phyloP scores from a whole-genome alignment of 2,888 invertebrate genomes.

The Eupsilia transversa region DNA sequence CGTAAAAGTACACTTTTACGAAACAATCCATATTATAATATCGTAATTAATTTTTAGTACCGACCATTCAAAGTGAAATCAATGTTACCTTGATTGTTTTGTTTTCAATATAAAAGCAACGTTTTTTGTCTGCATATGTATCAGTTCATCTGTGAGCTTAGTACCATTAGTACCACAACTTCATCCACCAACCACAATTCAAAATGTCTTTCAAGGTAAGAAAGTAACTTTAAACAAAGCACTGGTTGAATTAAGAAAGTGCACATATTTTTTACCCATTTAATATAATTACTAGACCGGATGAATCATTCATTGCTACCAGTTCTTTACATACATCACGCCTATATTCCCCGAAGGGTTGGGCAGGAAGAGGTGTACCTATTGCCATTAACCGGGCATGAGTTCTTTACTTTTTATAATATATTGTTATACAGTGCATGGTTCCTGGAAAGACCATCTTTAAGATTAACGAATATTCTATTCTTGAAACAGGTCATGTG shows the following conservation, averaged over 20 bases:
- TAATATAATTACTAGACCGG: not conserved
- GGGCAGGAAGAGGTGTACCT: too few species aligned
- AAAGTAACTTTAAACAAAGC: not conserved
- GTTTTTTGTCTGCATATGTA: slow-evolving; percentile 56
- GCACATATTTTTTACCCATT: accelerated
- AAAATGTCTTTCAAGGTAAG: slow-evolving; percentile 55
- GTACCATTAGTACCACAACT: slow-evolving; percentile 15
- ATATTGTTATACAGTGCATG: too few species aligned
- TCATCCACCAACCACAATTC: not conserved
- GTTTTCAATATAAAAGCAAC: slow-evolving; percentile 54
- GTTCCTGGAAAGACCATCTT: not conserved
- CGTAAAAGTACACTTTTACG: slow-evolving; percentile 57
- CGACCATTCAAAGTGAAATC: slow-evolving; percentile 55
- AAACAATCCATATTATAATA: slow-evolving; percentile 47
- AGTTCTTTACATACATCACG: too few species aligned
- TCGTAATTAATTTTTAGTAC: slow-evolving; percentile 52
- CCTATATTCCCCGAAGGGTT: too few species aligned
- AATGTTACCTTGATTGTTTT: slow-evolving; percentile 55
- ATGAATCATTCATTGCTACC: too few species aligned
- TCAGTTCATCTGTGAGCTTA: slow-evolving; percentile 52
- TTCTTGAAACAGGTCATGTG: slow-evolving; percentile 41
- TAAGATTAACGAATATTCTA: not conserved
- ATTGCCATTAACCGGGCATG: too few species aligned
- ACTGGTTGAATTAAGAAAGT: not conserved
- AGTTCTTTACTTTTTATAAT: too few species aligned